phyloP scores from a whole-genome alignment of 2,113 vertebrate genomes.

The Chaetodon trifascialis region DNA sequence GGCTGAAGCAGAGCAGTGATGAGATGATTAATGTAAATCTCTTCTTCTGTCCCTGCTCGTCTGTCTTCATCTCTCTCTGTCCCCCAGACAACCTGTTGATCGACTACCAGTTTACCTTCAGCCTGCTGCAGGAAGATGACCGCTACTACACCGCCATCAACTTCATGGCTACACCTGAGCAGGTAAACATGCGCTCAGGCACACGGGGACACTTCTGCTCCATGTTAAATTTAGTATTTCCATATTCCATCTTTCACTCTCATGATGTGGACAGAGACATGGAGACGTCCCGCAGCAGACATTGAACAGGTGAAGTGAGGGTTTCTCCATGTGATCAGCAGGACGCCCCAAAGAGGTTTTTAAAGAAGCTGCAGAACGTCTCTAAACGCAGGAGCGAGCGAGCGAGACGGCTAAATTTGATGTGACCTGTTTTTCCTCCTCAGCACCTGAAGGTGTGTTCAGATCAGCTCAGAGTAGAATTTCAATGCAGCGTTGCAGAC shows the following conservation, averaged over 20 bases:
- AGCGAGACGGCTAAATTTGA: background rate
- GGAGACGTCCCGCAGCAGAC: background rate
- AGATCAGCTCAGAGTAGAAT: background rate
- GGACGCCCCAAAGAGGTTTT: background rate
- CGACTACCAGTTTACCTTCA: conserved; percentile 99
- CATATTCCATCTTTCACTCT: too few species aligned
- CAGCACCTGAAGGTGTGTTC: conserved; percentile 15
- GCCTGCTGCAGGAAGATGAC: conserved; percentile 95
- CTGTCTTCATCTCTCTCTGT: background rate
- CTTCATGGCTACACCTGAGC: conserved; percentile 97
- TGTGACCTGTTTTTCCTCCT: background rate
- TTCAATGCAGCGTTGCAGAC: background rate
- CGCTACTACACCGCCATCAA: conserved; percentile 96
- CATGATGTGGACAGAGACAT: too few species aligned
- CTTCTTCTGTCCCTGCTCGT: background rate
- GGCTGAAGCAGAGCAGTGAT: background rate
- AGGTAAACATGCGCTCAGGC: conserved; percentile 78
- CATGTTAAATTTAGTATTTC: too few species aligned
- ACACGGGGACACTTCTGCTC: background rate
- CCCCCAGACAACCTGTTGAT: conserved; percentile 94
- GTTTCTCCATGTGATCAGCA: too few species aligned
- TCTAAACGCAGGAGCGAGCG: background rate
- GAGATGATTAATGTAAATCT: background rate
- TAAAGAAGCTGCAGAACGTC: background rate
- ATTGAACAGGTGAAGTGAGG: background rate